A percentile compares a stretch with the other conserved stretches of the same genome.
phyloP scores from a whole-genome alignment of 2,113 vertebrate species.

The Trochalopteron elliotii region DNA sequence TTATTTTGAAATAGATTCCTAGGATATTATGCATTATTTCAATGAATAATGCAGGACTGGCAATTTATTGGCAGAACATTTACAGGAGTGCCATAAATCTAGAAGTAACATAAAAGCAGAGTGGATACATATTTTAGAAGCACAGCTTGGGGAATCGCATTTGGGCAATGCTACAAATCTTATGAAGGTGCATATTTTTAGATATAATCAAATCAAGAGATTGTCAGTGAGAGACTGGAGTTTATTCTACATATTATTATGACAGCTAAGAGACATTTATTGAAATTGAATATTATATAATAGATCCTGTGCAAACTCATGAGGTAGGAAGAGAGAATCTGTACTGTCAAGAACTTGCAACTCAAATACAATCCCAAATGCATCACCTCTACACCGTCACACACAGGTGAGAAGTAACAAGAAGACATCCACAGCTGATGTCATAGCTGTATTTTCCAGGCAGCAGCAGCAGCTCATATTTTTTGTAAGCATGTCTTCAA shows the following conservation, averaged over 20 bases:
- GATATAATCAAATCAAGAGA: neutral
- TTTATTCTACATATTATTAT: neutral
- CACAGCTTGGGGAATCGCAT: neutral
- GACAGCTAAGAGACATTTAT: neutral
- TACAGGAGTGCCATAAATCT: slow-evolving; percentile 8
- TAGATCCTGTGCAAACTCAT: neutral
- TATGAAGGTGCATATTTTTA: neutral
- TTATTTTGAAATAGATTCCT: slow-evolving; percentile 61
- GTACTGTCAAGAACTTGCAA: neutral
- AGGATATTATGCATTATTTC: slow-evolving; percentile 39
- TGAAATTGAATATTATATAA: neutral
- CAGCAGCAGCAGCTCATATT: neutral
- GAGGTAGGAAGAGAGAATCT: neutral
- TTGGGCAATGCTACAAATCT: neutral
- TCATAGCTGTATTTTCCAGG: neutral
- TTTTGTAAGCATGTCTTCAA: neutral
- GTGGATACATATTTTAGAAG: slow-evolving; percentile 52
- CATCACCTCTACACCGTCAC: neutral
- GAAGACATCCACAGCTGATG: neutral
- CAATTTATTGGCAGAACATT: slow-evolving; percentile 56
- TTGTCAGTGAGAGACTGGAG: neutral
- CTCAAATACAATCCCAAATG: neutral
- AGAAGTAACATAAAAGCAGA: slow-evolving; percentile 49
- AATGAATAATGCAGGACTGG: slow-evolving; percentile 55
- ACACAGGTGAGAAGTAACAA: neutral